These are phyloP conservation scores for Halictus rubicundus DNA, from an alignment of 1,140 invertebrate species.

Conservation along the genomic window DNA sequence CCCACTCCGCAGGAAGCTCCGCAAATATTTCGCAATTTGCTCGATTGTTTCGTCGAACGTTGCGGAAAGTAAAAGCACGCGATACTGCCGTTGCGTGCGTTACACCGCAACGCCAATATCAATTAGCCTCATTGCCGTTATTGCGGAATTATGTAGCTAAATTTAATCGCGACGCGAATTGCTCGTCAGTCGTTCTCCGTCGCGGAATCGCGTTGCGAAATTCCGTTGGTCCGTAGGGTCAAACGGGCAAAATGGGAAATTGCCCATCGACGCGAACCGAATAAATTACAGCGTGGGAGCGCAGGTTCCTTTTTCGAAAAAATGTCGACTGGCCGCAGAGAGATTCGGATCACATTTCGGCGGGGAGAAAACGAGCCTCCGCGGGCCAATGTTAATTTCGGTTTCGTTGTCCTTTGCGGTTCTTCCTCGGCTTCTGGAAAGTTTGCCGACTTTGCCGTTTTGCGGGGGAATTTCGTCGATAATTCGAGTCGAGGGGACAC, in stretches of 20 bases:
- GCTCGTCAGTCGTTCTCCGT: background rate
- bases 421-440: constrained; percentile 2
- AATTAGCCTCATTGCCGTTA: constrained; percentile 1
- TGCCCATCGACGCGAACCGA: background rate
- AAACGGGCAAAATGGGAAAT: background rate
- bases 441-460: too few species aligned
- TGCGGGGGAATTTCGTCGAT: background rate
- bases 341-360: constrained; percentile 9
- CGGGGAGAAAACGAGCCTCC: too few species aligned
- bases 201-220: background rate
- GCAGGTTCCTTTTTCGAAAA: constrained; percentile 17
- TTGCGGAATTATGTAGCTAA: background rate
- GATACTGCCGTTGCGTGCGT: background rate
- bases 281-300: background rate
- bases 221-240: too few species aligned
- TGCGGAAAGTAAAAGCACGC: background rate
- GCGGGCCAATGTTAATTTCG: too few species aligned
- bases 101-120: background rate
- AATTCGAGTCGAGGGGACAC: background rate
- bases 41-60: background rate
- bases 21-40: too few species aligned
- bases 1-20: too few species aligned
- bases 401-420: constrained; percentile 28
- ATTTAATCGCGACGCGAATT: background rate
- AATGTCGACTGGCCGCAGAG: background rate